Base-by-base conservation (phyloP, 1,140 invertebrate species). In the Rhagoletis pomonella region DNA sequence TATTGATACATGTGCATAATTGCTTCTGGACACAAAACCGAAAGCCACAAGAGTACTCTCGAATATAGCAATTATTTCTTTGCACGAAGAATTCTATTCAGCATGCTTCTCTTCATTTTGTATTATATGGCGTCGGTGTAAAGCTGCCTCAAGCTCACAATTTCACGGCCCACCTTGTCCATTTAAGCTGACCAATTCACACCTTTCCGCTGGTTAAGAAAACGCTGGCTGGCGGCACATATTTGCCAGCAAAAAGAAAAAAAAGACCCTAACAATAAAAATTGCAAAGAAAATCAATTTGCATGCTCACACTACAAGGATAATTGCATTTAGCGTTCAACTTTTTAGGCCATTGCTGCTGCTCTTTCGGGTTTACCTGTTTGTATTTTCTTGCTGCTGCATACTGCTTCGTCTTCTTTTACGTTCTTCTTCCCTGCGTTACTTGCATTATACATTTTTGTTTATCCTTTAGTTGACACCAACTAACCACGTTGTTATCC, bases 401-500 rank as follows among this genome's bases (percentile, higher is more conserved):
- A 81, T 19, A 7, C 50, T 12, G 12, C 60, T n/a, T 81, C n/a
- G 29, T 19, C 73, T 81, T 81, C 47, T 42, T n/a, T 47, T 55
- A 14, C 47, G 19, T 29, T 81, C 19, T 55, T 17, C 7, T 81
- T 50, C 9, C 50, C 19, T 67, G 64, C 64, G 6, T 67, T 17
- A 9, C 6, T 67, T 67, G n/a, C 29, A 67, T 67, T 67, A 19
- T 39, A 55, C 73, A 58, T 81, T 81, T 81, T 58, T 81, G 73
- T 81, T 81, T 50, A 81, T 81, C 73, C 73, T 81, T 81, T 81
- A 81, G 73, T 81, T 81, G 73, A 58, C 73, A 58, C 73, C 73
- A 81, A 55, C 73, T 81, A 81, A 81, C 73, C 73, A 81, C 73
- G 73, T 81, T 55, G 73, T 81, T 81, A 81, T 73, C 67, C 67